A percentile compares a stretch with the other conserved stretches of the same genome.
Evolutionary conservation across 2,113 vertebrate genomes (phyloP).

Genomic region (Sorex fumeus): DNA sequence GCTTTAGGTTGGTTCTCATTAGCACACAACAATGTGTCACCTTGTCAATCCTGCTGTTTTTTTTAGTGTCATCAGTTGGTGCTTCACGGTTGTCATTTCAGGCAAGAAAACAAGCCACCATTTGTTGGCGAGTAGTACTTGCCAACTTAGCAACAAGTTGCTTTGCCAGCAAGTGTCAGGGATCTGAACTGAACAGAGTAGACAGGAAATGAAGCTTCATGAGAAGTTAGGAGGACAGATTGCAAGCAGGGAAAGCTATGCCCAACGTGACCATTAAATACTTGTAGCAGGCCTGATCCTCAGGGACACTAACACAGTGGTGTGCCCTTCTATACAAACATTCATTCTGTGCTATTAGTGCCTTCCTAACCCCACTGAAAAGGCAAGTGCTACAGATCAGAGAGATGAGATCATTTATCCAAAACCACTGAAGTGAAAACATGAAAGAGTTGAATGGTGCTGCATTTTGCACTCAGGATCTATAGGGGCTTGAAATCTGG

Average conservation of each 20-base stretch:
- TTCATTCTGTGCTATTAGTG: not conserved
- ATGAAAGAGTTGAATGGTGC: no score
- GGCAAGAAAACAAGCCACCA: not conserved
- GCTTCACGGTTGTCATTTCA: not conserved
- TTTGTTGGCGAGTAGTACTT: not conserved
- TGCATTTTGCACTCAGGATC: not conserved
- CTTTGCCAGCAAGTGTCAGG: not conserved
- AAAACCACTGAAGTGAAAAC: not conserved
- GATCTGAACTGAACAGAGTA: fast-evolving
- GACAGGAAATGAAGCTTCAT: not conserved
- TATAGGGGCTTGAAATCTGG: not conserved
- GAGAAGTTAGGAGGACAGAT: no score
- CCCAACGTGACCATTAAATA: fast-evolving
- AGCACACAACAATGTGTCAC: not conserved
- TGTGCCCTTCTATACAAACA: fast-evolving
- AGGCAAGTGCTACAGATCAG: not conserved
- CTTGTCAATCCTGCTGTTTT: not conserved
- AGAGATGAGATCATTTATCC: not conserved
- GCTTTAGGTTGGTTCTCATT: not conserved
- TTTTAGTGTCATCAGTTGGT: not conserved
- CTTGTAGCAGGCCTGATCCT: fast-evolving
- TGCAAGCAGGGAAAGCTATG: fast-evolving
- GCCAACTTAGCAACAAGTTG: not conserved
- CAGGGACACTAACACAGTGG: fast-evolving
- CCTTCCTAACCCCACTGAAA: not conserved